Conservation (phyloP, 2,113 vertebrate genomes). For the Amblyopsis rosae region DNA sequence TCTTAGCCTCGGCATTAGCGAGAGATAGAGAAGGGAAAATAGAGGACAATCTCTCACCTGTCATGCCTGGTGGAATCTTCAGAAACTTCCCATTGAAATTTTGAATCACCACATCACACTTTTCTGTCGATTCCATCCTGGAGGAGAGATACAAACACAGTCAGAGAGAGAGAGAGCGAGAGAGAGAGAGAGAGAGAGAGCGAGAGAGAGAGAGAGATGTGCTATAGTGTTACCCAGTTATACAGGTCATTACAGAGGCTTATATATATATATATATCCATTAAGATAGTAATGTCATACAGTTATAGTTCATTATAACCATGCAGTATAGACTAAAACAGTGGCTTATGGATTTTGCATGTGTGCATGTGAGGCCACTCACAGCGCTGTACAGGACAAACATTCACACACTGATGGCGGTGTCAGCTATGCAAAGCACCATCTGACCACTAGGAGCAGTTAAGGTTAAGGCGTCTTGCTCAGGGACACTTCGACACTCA, state of each 20-base stretch:
- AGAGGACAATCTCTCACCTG: slow-evolving; percentile 73
- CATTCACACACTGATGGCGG: too few species aligned
- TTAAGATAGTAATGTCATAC: not conserved
- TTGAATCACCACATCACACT: slow-evolving; percentile 90
- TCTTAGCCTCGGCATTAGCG: not conserved
- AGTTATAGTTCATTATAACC: not conserved
- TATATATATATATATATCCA: slow-evolving; percentile 13
- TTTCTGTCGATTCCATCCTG: slow-evolving; percentile 92
- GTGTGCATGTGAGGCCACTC: slow-evolving; percentile 16
- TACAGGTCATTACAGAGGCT: slow-evolving; percentile 25
- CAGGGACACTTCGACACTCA: too few species aligned
- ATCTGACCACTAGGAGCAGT: too few species aligned
- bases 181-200: slow-evolving; percentile 55
- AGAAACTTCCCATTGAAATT: slow-evolving; percentile 93
- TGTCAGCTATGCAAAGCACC: too few species aligned
- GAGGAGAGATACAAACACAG: not conserved
- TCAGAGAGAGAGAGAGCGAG: slow-evolving; percentile 42
- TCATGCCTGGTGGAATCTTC: slow-evolving; percentile 90
- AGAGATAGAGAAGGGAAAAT: not conserved
- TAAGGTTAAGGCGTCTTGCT: too few species aligned
- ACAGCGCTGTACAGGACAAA: too few species aligned
- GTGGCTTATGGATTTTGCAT: too few species aligned
- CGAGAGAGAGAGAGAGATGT: slow-evolving; percentile 31
- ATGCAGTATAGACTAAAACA: too few species aligned
- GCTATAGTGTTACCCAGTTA: slow-evolving; percentile 71